A percentile compares a stretch with the other conserved stretches of the same genome.
phyloP scores from a whole-genome alignment of 2,888 invertebrate species.

The Sarcophaga subvicina region DNA sequence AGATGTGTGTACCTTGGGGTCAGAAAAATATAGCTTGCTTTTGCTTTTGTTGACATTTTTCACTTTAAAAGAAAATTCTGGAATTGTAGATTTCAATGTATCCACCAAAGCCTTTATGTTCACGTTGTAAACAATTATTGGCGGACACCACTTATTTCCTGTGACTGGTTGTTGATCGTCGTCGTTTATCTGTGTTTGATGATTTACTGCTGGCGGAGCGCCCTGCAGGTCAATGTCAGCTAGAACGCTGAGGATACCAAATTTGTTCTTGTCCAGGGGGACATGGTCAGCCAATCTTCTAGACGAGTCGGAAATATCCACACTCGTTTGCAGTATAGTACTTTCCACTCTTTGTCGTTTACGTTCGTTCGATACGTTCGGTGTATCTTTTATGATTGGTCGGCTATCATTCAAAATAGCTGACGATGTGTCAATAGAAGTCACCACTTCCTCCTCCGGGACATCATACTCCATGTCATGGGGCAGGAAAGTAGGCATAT shows the following conservation, averaged over 20 bases:
- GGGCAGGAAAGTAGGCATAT: too few species aligned
- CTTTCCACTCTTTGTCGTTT: too few species aligned
- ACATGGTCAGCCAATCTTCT: background rate
- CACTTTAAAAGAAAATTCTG: conserved; percentile 1
- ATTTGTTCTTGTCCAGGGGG: background rate
- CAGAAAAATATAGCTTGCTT: background rate
- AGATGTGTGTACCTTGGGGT: background rate
- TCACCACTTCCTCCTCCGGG: too few species aligned
- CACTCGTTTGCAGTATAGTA: too few species aligned
- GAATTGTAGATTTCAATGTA: background rate
- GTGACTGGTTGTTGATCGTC: background rate
- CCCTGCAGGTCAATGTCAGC: background rate
- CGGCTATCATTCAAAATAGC: too few species aligned
- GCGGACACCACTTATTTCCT: conserved; percentile 1
- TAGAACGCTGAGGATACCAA: background rate
- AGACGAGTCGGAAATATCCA: too few species aligned
- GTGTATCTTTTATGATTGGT: too few species aligned
- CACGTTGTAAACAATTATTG: conserved; percentile 4
- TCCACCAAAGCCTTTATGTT: conserved; percentile 7
- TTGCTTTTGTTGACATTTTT: background rate
- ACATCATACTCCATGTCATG: too few species aligned
- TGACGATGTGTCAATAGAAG: too few species aligned
- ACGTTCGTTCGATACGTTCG: too few species aligned
- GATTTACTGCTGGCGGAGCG: background rate
- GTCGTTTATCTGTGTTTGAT: background rate